These are phyloP conservation scores for Tanytarsus gracilentus DNA, from an alignment of 2,888 invertebrate species.

Conservation along the genomic window DNA sequence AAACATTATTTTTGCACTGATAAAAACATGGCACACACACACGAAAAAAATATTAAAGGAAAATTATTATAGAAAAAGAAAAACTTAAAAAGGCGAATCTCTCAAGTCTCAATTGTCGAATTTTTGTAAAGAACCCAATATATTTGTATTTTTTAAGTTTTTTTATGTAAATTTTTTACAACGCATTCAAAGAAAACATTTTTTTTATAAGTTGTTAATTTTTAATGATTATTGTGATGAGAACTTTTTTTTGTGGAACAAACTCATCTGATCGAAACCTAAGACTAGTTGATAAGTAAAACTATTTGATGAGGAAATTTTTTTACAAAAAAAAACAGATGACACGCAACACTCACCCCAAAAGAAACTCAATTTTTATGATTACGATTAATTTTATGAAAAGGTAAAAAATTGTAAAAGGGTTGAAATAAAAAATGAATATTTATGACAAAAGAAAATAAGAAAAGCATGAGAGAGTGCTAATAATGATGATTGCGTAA, in stretches of 20 bases:
- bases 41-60: slow-evolving; percentile 1
- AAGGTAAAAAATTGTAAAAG: background rate
- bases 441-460: background rate
- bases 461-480: background rate
- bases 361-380: slow-evolving; percentile 10
- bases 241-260: too few relatives aligned
- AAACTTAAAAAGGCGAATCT: background rate
- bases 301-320: too few relatives aligned
- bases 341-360: slow-evolving; percentile 5
- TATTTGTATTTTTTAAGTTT: background rate
- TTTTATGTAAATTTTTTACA: background rate
- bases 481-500: slow-evolving; percentile 4
- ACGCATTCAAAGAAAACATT: too few relatives aligned
- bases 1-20: slow-evolving; percentile 27
- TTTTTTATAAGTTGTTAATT: slow-evolving; percentile 11
- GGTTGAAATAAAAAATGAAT: background rate
- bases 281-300: slow-evolving; percentile 31
- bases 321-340: slow-evolving; percentile 12
- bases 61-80: background rate
- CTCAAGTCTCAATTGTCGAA: slow-evolving; percentile 17
- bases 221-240: background rate
- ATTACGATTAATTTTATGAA: background rate
- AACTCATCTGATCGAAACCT: slow-evolving; percentile 30
- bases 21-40: slow-evolving; percentile 14
- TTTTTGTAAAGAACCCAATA: background rate